These are phyloP conservation scores for Leptodactylus fallax DNA, from an alignment of 2,797 vertebrate genomes.

Conservation along the genomic window DNA sequence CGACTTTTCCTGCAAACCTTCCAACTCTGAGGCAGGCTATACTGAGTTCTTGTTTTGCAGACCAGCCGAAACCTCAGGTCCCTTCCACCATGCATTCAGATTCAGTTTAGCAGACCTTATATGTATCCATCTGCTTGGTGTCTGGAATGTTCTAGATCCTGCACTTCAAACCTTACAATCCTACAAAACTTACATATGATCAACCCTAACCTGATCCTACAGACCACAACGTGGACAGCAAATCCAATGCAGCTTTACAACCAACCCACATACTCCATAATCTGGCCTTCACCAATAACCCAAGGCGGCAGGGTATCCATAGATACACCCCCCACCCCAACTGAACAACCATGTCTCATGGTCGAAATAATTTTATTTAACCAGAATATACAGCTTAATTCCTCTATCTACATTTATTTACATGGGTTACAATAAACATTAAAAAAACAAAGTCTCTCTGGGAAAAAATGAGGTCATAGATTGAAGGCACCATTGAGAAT, in stretches of 20 bases:
- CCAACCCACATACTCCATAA: neutral
- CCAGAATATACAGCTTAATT: constrained; percentile 88
- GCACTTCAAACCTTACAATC: too few species aligned
- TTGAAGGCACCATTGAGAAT: constrained; percentile 86
- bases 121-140: neutral
- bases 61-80: neutral
- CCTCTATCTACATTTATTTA: constrained; percentile 88
- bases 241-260: neutral
- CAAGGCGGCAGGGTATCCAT: neutral
- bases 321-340: constrained; percentile 2
- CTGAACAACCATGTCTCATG: constrained; percentile 67
- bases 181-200: too few species aligned
- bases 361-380: constrained; percentile 88
- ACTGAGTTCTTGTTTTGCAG: neutral
- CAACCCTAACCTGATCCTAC: too few species aligned
- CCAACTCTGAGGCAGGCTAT: too few species aligned
- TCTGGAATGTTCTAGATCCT: neutral
- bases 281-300: neutral
- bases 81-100: too few species aligned
- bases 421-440: constrained; percentile 80
- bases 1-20: too few species aligned
- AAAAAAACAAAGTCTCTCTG: constrained; percentile 83
- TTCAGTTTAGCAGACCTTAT: neutral
- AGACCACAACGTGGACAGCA: neutral
- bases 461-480: constrained; percentile 86